Percentiles rank a stretch among this genome's conserved stretches.
phyloP scores from a whole-genome alignment of 2,113 vertebrate species.

The Notechis scutatus region DNA sequence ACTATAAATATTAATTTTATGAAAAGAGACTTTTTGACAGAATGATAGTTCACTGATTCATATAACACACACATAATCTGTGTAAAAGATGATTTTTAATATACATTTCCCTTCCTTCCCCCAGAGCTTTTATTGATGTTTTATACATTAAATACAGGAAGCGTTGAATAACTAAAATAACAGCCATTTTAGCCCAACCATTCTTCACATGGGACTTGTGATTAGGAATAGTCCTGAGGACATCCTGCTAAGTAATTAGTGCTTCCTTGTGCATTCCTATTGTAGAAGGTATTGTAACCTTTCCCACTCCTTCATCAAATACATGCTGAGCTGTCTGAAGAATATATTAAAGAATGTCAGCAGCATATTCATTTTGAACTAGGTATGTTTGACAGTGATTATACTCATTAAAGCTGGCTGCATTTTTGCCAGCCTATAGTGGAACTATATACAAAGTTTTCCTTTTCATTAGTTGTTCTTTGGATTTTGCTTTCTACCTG shows the following conservation, averaged over 20 bases:
- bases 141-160: slow-evolving; percentile 8
- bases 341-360: slow-evolving; percentile 7
- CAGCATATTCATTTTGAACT: not conserved
- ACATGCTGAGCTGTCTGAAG: slow-evolving; percentile 7
- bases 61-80: not conserved
- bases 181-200: not conserved
- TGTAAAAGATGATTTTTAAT: slow-evolving; percentile 3
- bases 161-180: not conserved
- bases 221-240: slow-evolving; percentile 26
- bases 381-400: slow-evolving; percentile 4
- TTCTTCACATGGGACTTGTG: not conserved
- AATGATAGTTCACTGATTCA: not conserved
- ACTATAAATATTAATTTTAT: not conserved
- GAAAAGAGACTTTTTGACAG: not conserved
- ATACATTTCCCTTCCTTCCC: not conserved
- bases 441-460: not conserved
- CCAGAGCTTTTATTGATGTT: slow-evolving; percentile 14
- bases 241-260: not conserved
- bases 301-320: not conserved
- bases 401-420: slow-evolving; percentile 4
- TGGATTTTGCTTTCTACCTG: slow-evolving; percentile 13
- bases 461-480: not conserved
- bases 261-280: slow-evolving; percentile 7
- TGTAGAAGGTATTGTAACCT: slow-evolving; percentile 6
- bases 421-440: slow-evolving; percentile 13